Evolutionary conservation across 2,113 vertebrate genomes (phyloP), one percentile per base, ranked within the genome.

Genomic region (Saimiri boliviensis): DNA sequence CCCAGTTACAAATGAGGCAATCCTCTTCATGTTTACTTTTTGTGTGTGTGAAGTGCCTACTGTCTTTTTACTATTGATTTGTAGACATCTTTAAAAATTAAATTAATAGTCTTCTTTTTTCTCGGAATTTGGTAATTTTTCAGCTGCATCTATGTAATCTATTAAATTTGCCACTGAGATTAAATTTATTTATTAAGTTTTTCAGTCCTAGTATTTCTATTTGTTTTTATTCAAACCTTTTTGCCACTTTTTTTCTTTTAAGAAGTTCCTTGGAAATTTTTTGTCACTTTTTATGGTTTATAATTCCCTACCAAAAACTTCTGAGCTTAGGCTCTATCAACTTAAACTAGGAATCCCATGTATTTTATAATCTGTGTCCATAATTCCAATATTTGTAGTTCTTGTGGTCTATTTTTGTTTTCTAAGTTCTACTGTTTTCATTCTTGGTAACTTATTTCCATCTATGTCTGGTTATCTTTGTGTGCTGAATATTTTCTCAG

Each of bases 261-360:
- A 23, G 56, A 6, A 25, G 56, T 20, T 58, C 21, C 23, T 3
- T 25, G 56, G 52, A 52, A 52, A 52, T 17, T 52, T 21, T 60
- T n/a, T 83, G n/a, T 47, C 40, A 60, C 66, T 74, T 88, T 94
- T 60, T 73, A 81, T 71, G 88, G 76, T 74, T 83, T 94, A 54
- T 37, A 84, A 68, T 84, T 84, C 23, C 35, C 56, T 84, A 25
- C 47, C 56, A 68, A 42, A 83, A 89, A 58, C n/a, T 94, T 74
- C 68, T n/a, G 52, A 90, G 47, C 30, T 90, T 68, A 47, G 47
- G 17, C 84, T 90, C 47, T 85, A 76, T 66, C 14, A 81, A 71
- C 76, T 70, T 66, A 89, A 66, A 49, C 54, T 66, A 68, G 16
- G 16, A 89, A 83, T 86, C 8, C 56, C 88, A 42, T 56, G 56